These are phyloP conservation scores for Drosophila simulans DNA, from an alignment of 1,140 invertebrate genomes.

Conservation along the genomic window DNA sequence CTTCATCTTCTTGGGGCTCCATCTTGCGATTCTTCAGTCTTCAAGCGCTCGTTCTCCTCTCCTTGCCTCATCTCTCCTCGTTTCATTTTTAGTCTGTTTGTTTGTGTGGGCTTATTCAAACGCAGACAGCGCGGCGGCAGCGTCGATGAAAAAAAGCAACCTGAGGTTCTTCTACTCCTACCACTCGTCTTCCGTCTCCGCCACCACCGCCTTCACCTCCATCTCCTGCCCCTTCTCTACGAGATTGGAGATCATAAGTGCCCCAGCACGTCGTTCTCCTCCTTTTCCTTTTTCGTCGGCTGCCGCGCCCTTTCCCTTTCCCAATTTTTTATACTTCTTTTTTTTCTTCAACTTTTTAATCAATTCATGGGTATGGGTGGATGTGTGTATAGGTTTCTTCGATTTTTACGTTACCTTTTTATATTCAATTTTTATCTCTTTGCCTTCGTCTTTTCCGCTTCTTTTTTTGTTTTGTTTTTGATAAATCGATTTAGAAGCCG, in stretches of 20 bases:
- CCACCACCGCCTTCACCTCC: not conserved
- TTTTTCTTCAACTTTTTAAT: conserved; percentile 76
- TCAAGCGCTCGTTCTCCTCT: conserved; percentile 5
- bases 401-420: conserved; percentile 81
- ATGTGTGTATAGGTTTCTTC: conserved; percentile 75
- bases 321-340: conserved; percentile 42
- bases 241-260: conserved; percentile 50
- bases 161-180: conserved; percentile 15
- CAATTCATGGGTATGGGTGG: conserved; percentile 69
- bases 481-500: conserved; percentile 82
- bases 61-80: conserved; percentile 2
- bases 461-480: conserved; percentile 67
- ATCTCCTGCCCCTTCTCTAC: not conserved
- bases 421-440: conserved; percentile 80
- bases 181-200: not conserved
- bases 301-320: conserved; percentile 43
- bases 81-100: conserved; percentile 14
- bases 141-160: conserved; percentile 39
- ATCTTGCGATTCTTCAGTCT: conserved; percentile 18
- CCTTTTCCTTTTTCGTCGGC: conserved; percentile 10
- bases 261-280: conserved; percentile 46
- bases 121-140: conserved; percentile 78
- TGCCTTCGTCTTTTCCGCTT: conserved; percentile 77
- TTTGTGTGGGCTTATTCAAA: conserved; percentile 76
- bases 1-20: conserved; percentile 17